Evolutionary conservation across 2,888 invertebrate genomes (phyloP).

Genomic region (Nomada flava): DNA sequence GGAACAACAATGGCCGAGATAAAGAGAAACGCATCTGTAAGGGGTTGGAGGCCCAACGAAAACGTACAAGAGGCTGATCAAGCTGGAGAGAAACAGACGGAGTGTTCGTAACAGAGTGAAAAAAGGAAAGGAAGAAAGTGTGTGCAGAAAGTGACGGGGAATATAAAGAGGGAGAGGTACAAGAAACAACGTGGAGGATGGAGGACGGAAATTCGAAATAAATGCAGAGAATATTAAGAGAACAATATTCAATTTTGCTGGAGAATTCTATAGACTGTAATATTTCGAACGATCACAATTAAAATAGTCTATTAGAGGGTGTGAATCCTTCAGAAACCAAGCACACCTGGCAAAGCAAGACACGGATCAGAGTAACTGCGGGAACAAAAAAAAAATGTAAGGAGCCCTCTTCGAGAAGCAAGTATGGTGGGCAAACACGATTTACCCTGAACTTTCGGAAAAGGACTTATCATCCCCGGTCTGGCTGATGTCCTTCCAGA

Average conservation of each 20-base stretch:
- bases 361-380: neutral
- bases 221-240: neutral
- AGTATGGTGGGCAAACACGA: conserved; percentile 65
- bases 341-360: neutral
- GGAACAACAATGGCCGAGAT: conserved; percentile 28
- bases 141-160: neutral
- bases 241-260: neutral
- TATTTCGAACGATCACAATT: too few relatives aligned
- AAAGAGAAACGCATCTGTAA: conserved; percentile 1
- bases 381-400: conserved; percentile 7
- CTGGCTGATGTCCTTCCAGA: conserved; percentile 43
- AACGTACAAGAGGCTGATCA: conserved; percentile 12
- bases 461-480: conserved; percentile 64
- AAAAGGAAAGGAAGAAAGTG: neutral
- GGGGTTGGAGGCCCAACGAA: conserved; percentile 18
- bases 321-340: too few relatives aligned
- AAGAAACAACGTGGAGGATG: conserved; percentile 8
- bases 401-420: conserved; percentile 38
- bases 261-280: too few relatives aligned
- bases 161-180: neutral
- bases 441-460: conserved; percentile 62
- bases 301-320: too few relatives aligned
- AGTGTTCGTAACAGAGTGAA: neutral
- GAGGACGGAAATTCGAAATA: neutral
- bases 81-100: neutral